phyloP scores from a whole-genome alignment of 2,888 invertebrate species.

The Microplitis manilae region DNA sequence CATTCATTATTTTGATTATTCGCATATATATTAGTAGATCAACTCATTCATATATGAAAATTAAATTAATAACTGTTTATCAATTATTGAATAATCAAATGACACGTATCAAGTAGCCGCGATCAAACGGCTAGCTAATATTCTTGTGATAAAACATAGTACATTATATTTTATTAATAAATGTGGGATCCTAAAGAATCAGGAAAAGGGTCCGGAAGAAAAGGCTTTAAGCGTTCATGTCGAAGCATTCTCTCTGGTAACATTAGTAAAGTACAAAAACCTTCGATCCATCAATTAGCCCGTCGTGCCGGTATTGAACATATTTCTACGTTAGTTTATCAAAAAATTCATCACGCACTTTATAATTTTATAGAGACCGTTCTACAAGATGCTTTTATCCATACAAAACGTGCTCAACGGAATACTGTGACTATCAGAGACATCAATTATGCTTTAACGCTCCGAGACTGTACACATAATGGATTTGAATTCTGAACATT shows the following conservation, averaged over 20 bases:
- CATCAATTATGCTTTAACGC: too few relatives aligned
- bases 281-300: background rate
- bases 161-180: background rate
- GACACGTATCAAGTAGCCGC: background rate
- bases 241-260: background rate
- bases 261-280: background rate
- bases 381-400: background rate
- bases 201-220: background rate
- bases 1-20: too few relatives aligned
- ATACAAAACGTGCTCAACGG: too few relatives aligned
- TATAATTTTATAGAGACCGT: background rate
- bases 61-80: too few relatives aligned
- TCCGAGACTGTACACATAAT: too few relatives aligned
- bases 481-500: too few relatives aligned
- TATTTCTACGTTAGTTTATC: background rate
- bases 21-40: too few relatives aligned
- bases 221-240: background rate
- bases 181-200: background rate
- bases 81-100: too few relatives aligned
- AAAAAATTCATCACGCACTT: background rate
- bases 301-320: background rate
- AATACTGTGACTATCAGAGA: too few relatives aligned
- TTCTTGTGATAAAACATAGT: background rate
- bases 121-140: background rate
- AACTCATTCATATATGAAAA: too few relatives aligned